These are phyloP conservation scores for Carposina sasakii DNA, from an alignment of 1,140 invertebrate species.

Conservation along the genomic window DNA sequence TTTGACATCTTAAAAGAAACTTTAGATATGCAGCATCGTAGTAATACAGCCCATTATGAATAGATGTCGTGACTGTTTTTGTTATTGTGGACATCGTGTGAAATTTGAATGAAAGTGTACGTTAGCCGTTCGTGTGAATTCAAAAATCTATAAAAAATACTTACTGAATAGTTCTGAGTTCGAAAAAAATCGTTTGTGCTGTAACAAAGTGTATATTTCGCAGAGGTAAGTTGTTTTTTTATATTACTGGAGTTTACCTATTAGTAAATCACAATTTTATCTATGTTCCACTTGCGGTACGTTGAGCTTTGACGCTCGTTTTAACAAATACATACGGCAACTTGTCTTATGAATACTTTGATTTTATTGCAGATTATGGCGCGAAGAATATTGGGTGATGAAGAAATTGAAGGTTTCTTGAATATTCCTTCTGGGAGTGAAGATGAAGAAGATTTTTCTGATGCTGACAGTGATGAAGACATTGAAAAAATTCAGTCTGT, in stretches of 20 bases:
- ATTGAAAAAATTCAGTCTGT: conserved; percentile 17
- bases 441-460: conserved; percentile 18
- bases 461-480: conserved; percentile 22
- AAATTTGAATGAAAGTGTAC: too few species aligned
- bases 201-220: too few species aligned
- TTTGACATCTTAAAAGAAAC: too few species aligned
- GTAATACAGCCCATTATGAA: too few species aligned
- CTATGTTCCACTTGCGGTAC: conserved; percentile 15
- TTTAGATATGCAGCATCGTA: too few species aligned
- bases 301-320: conserved; percentile 10
- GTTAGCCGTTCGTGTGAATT: too few species aligned
- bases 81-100: too few species aligned
- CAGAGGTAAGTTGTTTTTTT: too few species aligned
- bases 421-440: conserved; percentile 20
- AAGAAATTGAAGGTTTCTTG: conserved; percentile 16
- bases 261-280: conserved; percentile 13
- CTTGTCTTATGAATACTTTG: conserved; percentile 12
- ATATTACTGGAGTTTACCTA: conserved; percentile 31
- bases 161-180: too few species aligned
- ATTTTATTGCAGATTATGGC: conserved; percentile 19
- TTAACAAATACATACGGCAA: conserved; percentile 3
- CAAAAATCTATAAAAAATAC: too few species aligned
- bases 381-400: conserved; percentile 11
- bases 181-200: too few species aligned
- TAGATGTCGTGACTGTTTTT: too few species aligned